Conservation (phyloP, 2,888 invertebrate genomes). For the Thereva nobilitata region DNA sequence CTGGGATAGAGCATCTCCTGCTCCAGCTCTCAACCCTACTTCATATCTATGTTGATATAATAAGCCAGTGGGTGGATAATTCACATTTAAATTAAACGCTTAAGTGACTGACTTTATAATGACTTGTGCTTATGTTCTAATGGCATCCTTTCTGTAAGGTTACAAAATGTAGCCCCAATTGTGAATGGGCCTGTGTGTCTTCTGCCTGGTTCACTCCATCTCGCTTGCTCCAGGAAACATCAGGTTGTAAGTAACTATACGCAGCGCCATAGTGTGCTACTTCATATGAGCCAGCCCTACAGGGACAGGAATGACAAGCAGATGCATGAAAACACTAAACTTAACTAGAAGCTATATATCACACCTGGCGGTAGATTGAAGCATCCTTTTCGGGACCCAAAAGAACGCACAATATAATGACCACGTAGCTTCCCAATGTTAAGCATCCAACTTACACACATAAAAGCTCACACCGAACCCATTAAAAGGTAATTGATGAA, state of each 20-base stretch:
- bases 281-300: conserved; percentile 5
- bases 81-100: too few species aligned
- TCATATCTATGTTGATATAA: conserved; percentile 3
- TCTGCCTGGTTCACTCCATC: too few species aligned
- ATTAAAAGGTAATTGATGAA: conserved; percentile 33
- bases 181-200: too few species aligned
- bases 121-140: too few species aligned
- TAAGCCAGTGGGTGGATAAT: background rate
- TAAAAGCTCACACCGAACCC: conserved; percentile 22
- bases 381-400: conserved; percentile 21
- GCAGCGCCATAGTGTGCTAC: background rate
- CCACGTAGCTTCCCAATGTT: conserved; percentile 25
- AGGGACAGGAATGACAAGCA: conserved; percentile 29
- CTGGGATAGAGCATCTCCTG: background rate
- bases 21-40: conserved; percentile 3
- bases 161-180: too few species aligned
- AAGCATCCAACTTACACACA: conserved; percentile 28
- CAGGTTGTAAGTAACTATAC: conserved; percentile 8
- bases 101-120: too few species aligned
- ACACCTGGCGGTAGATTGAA: conserved; percentile 26
- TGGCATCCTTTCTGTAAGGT: too few species aligned
- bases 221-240: conserved; percentile 1
- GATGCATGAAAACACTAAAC: conserved; percentile 5
- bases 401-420: conserved; percentile 33
- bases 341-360: conserved; percentile 21